These are phyloP conservation scores for Chaenodraco wilsoni DNA, from an alignment of 2,797 vertebrate species.

Conservation along the genomic window DNA sequence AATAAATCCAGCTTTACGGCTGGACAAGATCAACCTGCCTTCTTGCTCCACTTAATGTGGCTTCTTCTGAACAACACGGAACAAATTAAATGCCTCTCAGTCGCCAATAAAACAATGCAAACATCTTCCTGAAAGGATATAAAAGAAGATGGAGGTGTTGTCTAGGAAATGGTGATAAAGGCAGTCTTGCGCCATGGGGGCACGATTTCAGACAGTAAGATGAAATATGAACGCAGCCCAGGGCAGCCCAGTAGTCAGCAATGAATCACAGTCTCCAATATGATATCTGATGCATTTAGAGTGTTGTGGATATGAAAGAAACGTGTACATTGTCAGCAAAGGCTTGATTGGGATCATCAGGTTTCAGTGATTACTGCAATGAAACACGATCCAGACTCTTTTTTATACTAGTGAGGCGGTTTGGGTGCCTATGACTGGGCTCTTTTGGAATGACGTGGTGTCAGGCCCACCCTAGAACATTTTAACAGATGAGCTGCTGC, in stretches of 20 bases:
- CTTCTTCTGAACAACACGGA: constrained; percentile 75
- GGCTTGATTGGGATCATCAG: constrained; percentile 47
- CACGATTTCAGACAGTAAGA: constrained; percentile 64
- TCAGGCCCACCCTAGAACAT: constrained; percentile 63
- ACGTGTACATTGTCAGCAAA: constrained; percentile 25
- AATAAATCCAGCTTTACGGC: constrained; percentile 87
- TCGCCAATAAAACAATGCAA: constrained; percentile 83
- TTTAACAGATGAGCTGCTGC: constrained; percentile 79
- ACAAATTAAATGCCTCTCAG: constrained; percentile 80
- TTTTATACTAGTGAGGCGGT: constrained; percentile 37
- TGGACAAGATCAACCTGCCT: constrained; percentile 78
- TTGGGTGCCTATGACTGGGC: constrained; percentile 68
- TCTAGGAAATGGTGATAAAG: constrained; percentile 74
- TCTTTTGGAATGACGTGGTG: constrained; percentile 62
- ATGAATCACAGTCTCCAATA: constrained; percentile 66
- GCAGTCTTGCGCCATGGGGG: constrained; percentile 42
- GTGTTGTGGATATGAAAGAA: constrained; percentile 48
- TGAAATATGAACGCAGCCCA: constrained; percentile 67
- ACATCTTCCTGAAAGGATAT: constrained; percentile 78
- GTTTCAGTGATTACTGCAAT: constrained; percentile 23
- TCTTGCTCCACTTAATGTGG: constrained; percentile 80
- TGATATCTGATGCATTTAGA: constrained; percentile 69
- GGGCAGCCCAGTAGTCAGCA: constrained; percentile 53
- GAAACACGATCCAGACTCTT: constrained; percentile 27
- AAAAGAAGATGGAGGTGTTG: constrained; percentile 78